Base-by-base conservation (phyloP, 2,888 invertebrate genomes). In the Andricus quercusramuli region DNA sequence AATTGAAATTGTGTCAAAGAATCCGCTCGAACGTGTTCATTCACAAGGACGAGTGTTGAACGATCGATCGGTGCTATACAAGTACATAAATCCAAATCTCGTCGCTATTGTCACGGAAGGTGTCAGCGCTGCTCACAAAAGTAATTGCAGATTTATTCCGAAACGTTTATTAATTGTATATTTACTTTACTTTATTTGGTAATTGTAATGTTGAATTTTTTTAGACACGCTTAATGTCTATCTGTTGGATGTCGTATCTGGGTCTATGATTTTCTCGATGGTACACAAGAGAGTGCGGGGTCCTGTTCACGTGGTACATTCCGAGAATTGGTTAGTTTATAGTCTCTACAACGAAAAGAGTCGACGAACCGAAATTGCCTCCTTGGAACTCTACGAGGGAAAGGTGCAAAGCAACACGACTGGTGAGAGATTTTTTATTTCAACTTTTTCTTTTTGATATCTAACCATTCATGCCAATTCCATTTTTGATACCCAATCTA, bases 81-180 rank as follows among this genome's bases (percentile, higher is more conserved):
- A 99, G 93, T 99, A 99, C 93, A 95, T 97, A 86, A 99, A 99
- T 94, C 99, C 99, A 44, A 99, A 99, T 94, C 94, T 99, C 85
- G 96, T 99, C 83, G 97, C 97, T 20, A 94, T 99, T 83, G 95
- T 97, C 41, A 96, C 97, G 0, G 95, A 97, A 90, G 96, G 96
- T 47, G 94, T 95, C 22, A 97, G 97, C 90, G 94, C 94, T 13
- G 91, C 95, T 78, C 96, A 97, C 87, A 97, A 97, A 94, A 95
- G 96, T 96, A 91, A 89, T 90, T 89, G 80, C 79, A 77, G 9
- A 64, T 22, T 59, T n/a, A 59, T 29, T 29, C 2, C 17, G 64
- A 17, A 25, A 64, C 29, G 13, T 64, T 77, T 41, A 44, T 29
- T 76, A 22, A 64, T 67, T 78, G 20, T 83, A 44, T 64, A 32